A percentile compares a stretch with the other conserved stretches of the same genome.
These are phyloP conservation scores for Portevinia maculata DNA, from an alignment of 2,888 invertebrate species.

Conservation along the genomic window DNA sequence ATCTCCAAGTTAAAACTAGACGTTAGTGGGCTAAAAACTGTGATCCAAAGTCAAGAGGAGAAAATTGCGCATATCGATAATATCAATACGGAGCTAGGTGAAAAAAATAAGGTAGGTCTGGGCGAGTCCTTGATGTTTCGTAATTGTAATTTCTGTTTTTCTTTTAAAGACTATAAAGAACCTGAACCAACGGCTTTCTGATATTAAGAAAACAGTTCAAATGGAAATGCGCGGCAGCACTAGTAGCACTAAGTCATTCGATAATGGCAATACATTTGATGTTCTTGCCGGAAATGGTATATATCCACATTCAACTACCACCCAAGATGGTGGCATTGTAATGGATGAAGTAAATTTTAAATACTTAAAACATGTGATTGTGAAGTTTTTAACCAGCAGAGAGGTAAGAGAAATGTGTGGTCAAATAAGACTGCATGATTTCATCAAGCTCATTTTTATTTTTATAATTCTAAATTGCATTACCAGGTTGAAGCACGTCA, in stretches of 20 bases:
- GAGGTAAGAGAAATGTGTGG: slow-evolving; percentile 83
- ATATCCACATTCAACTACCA: slow-evolving; percentile 72
- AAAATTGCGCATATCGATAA: slow-evolving; percentile 78
- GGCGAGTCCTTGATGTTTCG: not conserved
- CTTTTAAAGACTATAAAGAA: slow-evolving; percentile 90
- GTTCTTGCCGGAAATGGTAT: slow-evolving; percentile 64
- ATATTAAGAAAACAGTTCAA: slow-evolving; percentile 96
- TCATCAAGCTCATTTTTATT: not conserved
- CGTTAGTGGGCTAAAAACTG: slow-evolving; percentile 76
- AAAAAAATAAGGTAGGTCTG: slow-evolving; percentile 85
- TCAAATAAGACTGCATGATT: not conserved
- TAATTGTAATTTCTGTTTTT: slow-evolving; percentile 19
- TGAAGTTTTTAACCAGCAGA: slow-evolving; percentile 94
- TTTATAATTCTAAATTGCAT: not conserved
- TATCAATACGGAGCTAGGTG: slow-evolving; percentile 85
- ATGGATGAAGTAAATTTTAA: slow-evolving; percentile 90
- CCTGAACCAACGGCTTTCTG: slow-evolving; percentile 92
- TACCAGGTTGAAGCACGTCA: slow-evolving; percentile 90
- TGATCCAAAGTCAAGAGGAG: slow-evolving; percentile 76
- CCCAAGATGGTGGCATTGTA: slow-evolving; percentile 77
- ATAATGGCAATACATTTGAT: slow-evolving; percentile 60
- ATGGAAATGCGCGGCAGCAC: slow-evolving; percentile 86
- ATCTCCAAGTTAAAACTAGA: slow-evolving; percentile 81
- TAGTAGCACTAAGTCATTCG: slow-evolving; percentile 76
- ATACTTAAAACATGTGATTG: slow-evolving; percentile 96